Conservation (phyloP, 1,140 invertebrate genomes). For the Telenomus remus region DNA sequence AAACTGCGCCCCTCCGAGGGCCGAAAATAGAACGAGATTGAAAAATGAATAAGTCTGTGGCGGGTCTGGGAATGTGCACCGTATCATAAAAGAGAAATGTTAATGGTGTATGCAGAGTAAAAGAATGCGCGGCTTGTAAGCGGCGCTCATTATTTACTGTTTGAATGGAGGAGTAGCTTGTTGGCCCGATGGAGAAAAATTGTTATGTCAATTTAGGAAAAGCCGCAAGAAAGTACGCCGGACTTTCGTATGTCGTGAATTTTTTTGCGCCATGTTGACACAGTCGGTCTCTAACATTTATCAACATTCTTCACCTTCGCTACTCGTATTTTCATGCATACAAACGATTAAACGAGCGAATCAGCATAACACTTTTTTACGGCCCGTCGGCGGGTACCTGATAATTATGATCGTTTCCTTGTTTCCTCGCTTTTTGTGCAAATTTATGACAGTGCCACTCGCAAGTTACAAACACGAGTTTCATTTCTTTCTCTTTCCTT, state of each 20-base stretch:
- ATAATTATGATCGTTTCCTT: no score
- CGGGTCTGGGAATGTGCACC: slow-evolving; percentile 1
- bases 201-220: slow-evolving; percentile 41
- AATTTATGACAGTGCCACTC: no score
- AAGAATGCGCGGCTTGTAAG: slow-evolving; percentile 23
- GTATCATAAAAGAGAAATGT: slow-evolving; percentile 19
- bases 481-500: no score
- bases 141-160: slow-evolving; percentile 25
- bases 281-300: background rate
- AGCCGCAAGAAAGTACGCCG: slow-evolving; percentile 20
- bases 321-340: slow-evolving; percentile 18
- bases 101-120: slow-evolving; percentile 27
- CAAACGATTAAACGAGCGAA: slow-evolving; percentile 5
- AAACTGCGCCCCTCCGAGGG: no score
- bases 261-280: slow-evolving; percentile 12
- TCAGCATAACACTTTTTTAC: slow-evolving; percentile 19
- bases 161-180: slow-evolving; percentile 8
- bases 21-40: background rate
- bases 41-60: no score
- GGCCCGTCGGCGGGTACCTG: background rate
- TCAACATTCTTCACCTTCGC: background rate
- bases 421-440: no score
- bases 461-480: no score
- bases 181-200: slow-evolving; percentile 26
- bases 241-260: slow-evolving; percentile 24